A percentile compares a stretch with the other conserved stretches of the same genome.
These are phyloP conservation scores for Meda fulgida DNA, from an alignment of 2,797 vertebrate genomes.

Conservation along the genomic window DNA sequence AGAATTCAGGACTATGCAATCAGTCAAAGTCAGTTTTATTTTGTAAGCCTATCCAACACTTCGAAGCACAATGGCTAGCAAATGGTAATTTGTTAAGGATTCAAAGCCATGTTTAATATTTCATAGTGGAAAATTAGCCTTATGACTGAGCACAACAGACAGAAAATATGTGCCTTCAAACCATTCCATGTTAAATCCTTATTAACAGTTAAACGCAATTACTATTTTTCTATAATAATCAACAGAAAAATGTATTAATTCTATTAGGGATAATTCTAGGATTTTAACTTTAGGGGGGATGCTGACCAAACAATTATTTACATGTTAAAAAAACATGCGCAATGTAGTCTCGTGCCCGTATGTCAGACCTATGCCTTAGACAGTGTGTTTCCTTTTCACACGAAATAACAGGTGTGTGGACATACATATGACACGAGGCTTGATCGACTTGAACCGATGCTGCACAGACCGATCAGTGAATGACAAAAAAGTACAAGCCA, in stretches of 20 bases:
- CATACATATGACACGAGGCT: too few relatives aligned
- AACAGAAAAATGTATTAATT: neutral
- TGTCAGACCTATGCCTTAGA: too few relatives aligned
- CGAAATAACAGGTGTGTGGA: too few relatives aligned
- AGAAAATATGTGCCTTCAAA: constrained; percentile 61
- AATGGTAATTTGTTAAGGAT: constrained; percentile 68
- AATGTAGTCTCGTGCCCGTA: too few relatives aligned
- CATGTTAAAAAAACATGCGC: too few relatives aligned
- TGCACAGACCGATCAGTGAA: too few relatives aligned
- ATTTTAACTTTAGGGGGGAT: neutral
- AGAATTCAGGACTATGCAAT: constrained; percentile 71
- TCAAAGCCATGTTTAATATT: constrained; percentile 64
- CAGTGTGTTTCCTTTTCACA: too few relatives aligned
- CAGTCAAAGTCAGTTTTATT: constrained; percentile 78
- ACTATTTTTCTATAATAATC: neutral
- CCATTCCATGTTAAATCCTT: neutral
- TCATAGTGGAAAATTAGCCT: constrained; percentile 68
- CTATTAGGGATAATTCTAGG: neutral
- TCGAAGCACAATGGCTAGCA: constrained; percentile 63
- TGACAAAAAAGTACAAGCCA: too few relatives aligned
- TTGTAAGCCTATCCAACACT: constrained; percentile 69
- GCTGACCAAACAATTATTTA: neutral
- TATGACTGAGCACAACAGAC: constrained; percentile 57
- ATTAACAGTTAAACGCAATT: neutral
- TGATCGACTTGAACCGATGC: too few relatives aligned